A percentile compares a stretch with the other conserved stretches of the same genome.
Conservation (phyloP, 2,888 invertebrate genomes). For the Erynnis tages region DNA sequence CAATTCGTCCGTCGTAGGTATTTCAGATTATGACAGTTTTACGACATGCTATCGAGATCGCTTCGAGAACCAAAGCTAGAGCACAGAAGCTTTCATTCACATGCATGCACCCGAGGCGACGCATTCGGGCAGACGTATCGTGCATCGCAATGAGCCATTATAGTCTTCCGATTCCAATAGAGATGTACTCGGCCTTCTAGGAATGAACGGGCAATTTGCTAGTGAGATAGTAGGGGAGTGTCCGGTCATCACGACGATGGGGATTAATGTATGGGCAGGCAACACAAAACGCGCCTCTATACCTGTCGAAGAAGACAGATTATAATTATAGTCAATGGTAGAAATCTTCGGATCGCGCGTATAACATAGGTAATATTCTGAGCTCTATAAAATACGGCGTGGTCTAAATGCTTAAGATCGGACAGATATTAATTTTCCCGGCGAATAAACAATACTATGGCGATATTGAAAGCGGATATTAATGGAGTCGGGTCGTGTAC, state of each 20-base stretch:
- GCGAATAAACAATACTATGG: conserved; percentile 27
- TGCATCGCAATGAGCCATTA: conserved; percentile 60
- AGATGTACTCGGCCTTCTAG: conserved; percentile 49
- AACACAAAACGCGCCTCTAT: conserved; percentile 34
- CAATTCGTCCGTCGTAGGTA: neutral
- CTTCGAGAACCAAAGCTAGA: conserved; percentile 1
- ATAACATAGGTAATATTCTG: no score
- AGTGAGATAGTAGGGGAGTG: conserved; percentile 58
- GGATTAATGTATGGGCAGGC: conserved; percentile 47
- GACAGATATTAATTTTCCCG: conserved; percentile 28
- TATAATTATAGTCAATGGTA: conserved; percentile 38
- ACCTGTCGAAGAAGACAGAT: conserved; percentile 33
- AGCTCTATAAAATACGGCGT: conserved; percentile 20
- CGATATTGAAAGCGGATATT: conserved; percentile 29
- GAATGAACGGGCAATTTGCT: conserved; percentile 52
- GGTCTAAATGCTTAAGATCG: conserved; percentile 23
- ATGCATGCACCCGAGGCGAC: conserved; percentile 59
- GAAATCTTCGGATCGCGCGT: conserved; percentile 28
- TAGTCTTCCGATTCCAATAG: conserved; percentile 57
- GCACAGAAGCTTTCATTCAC: conserved; percentile 44
- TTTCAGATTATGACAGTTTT: conserved; percentile 5
- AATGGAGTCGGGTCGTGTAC: conserved; percentile 26
- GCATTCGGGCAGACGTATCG: conserved; percentile 54
- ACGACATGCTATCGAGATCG: conserved; percentile 9
- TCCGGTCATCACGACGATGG: conserved; percentile 52